Evolutionary conservation across 2,888 invertebrate genomes (phyloP), one percentile per base, ranked within the genome.

Genomic region (Monopis laevigella): DNA sequence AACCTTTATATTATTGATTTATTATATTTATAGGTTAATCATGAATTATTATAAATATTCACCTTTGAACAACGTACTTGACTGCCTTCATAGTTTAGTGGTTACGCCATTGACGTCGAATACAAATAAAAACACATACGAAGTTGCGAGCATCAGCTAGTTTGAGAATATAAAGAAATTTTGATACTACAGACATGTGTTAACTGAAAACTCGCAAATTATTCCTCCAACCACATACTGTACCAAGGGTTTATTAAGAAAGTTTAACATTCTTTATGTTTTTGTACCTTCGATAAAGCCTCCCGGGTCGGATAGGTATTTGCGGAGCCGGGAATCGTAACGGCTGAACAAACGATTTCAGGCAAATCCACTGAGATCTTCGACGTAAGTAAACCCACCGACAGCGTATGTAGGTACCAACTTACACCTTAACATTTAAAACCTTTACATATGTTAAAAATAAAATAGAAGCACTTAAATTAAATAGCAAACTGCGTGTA

Each of bases 311-410:
- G 18, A 17, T 21, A 17, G 21, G 21, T 36, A 36, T 36, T 36
- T 36, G 36, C 21, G 11, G 36, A 36, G 29, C 45, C 51, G 51
- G 43, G 51, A 51, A 50, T 45, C 39, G 43, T 40, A 40, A 43
- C 51, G 54, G 48, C 51, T 55, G 55, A 48, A 48, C 48, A 53
- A 53, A 51, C 50, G 40, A 21, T 36, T 36, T 13, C 7, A 19
- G 21, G 36, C 36, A 36, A 36, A 36, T 36, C 36, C 36, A 36
- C 36, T 21, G 36, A 21, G 21, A 36, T 17, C 36, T 36, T 21
- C 21, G 36, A 36, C 21, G 36, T 36, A 11, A 36, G 21, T 21
- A 21, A 21, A 36, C 36, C 36, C 36, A 21, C 21, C 19, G 12
- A 3, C 19, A 36, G 36, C 36, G n/a, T n/a, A n/a, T 17, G 32